A percentile compares a stretch with the other conserved stretches of the same genome.
These are phyloP conservation scores for Malacoraja senta DNA, from an alignment of 2,797 vertebrate species.

Conservation along the genomic window DNA sequence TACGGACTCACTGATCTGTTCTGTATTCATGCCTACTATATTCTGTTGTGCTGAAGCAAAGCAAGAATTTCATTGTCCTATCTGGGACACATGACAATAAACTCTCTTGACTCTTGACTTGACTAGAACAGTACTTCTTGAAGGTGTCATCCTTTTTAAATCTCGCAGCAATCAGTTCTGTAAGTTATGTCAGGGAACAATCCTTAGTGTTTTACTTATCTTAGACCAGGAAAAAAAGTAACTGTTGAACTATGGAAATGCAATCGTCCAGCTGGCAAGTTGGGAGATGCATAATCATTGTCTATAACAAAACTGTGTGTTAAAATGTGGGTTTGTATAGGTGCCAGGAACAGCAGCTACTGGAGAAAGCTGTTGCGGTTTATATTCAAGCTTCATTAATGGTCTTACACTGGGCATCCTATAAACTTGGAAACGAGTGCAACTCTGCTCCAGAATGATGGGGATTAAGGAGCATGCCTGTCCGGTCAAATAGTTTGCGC, in stretches of 20 bases:
- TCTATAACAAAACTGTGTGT: background rate
- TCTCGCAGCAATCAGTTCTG: background rate
- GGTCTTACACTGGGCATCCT: background rate
- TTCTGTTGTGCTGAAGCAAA: too few species aligned
- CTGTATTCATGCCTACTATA: too few species aligned
- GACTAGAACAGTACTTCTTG: background rate
- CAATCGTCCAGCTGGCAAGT: background rate
- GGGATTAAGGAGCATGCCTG: background rate
- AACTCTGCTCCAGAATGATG: background rate
- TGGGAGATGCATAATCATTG: background rate
- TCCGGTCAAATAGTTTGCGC: background rate
- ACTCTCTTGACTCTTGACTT: too few species aligned
- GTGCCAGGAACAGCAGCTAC: background rate
- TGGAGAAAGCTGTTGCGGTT: background rate
- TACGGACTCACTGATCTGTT: too few species aligned
- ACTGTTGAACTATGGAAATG: background rate
- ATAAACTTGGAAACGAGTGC: background rate
- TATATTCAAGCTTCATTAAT: too few species aligned
- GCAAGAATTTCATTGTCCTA: too few species aligned
- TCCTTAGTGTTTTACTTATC: background rate
- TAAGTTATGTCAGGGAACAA: background rate
- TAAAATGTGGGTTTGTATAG: background rate
- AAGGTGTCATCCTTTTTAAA: background rate
- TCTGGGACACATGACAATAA: too few species aligned
- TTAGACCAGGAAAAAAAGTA: background rate